phyloP scores from a whole-genome alignment of 2,888 invertebrate species.

The Sminthurides aquaticus region DNA sequence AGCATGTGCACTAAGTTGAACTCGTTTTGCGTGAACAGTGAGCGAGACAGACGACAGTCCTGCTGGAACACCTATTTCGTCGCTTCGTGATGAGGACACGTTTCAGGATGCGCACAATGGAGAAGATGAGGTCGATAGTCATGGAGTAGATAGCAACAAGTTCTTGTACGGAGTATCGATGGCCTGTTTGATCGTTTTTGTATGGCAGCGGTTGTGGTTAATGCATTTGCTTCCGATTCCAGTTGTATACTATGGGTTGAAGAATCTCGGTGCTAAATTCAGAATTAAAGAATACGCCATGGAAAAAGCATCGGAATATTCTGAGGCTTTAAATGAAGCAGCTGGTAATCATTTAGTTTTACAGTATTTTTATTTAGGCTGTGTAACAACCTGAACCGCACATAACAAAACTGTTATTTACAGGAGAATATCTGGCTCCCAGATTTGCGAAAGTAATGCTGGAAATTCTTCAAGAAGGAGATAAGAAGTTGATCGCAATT shows the following conservation, averaged over 20 bases:
- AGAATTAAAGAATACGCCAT: slow-evolving; percentile 29
- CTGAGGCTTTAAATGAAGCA: not conserved
- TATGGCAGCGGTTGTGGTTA: slow-evolving; percentile 81
- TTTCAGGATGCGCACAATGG: no score
- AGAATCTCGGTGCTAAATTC: slow-evolving; percentile 44
- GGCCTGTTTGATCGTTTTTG: slow-evolving; percentile 70
- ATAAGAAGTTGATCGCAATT: slow-evolving; percentile 33
- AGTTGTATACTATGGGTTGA: slow-evolving; percentile 61
- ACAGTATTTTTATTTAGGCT: not conserved
- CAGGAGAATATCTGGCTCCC: not conserved
- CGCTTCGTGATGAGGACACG: no score
- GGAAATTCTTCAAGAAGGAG: slow-evolving; percentile 54
- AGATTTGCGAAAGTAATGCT: slow-evolving; percentile 52
- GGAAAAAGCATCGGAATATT: slow-evolving; percentile 15
- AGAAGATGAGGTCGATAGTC: slow-evolving; percentile 46
- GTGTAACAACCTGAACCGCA: no score
- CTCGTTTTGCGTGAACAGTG: no score
- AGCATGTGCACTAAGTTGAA: no score
- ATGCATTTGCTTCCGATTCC: slow-evolving; percentile 70
- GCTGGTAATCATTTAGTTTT: slow-evolving; percentile 1
- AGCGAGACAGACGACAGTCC: no score
- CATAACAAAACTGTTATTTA: no score
- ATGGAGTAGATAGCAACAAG: slow-evolving; percentile 57
- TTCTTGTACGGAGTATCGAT: slow-evolving; percentile 73
- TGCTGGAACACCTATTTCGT: no score